Evolutionary conservation across 2,113 vertebrate genomes (phyloP), one percentile per base, ranked within the genome.

Genomic region (Elephantulus edwardii): DNA sequence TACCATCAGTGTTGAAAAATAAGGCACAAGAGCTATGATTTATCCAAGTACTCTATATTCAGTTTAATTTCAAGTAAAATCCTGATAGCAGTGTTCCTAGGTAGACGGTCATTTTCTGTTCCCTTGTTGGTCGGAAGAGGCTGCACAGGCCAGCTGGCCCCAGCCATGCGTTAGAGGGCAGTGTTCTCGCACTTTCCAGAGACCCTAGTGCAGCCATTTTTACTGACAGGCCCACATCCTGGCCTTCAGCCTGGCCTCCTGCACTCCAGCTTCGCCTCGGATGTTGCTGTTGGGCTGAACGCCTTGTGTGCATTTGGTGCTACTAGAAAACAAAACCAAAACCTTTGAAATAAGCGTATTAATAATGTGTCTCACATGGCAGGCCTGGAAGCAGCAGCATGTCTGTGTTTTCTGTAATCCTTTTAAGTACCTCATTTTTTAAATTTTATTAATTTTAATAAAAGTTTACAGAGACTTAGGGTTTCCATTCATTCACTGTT

Each of bases 161-260:
- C 60, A 79, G 77, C 16, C 10, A 3, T 3, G 11, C 97, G 24
- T 92, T 97, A 97, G 97, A 95, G 97, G 97, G 97, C 96, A 97
- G 92, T 97, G 82, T 96, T 94, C 89, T 90, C 95, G 91, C 22
- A 40, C 22, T 26, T 93, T 92, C 80, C 30, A 77, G 33, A 1
- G 11, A 40, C 10, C 46, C 19, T 5, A 0, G 50, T 40, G 44
- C 82, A 84, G 87, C 42, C 30, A 17, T 77, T 74, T 64, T 72
- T 6, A 42, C 70, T 60, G 19, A 30, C 28, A 62, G 72, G 83
- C 84, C 78, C 88, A 50, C 56, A 82, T n/a, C 30, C 1, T 86
- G 76, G 78, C 16, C 0, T 93, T 93, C 95, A 46, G 89, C 95
- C 83, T 82, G 94, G 71, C 58, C n/a, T 83, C 96, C 94, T 93